These are phyloP conservation scores for Ianthella basta DNA, from an alignment of 37 sponge, comb jelly and placozoan species.

Conservation along the genomic window DNA sequence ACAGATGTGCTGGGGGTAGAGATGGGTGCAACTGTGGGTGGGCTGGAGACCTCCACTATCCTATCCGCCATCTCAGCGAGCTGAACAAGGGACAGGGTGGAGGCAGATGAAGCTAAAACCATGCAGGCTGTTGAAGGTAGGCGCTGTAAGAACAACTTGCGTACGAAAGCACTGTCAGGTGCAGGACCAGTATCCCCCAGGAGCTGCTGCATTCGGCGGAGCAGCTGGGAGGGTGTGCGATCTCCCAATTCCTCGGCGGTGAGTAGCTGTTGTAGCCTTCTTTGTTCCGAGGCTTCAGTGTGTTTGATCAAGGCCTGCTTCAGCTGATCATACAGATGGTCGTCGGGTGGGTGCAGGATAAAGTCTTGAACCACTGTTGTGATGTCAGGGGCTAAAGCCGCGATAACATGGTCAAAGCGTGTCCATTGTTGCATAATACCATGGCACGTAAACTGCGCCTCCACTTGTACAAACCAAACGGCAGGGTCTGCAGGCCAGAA, in stretches of 20 bases:
- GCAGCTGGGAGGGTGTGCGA: conserved; percentile 37
- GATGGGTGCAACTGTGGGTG: background rate
- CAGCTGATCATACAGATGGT: conserved; percentile 10
- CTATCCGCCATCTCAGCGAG: conserved; percentile 56
- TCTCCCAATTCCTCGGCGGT: conserved; percentile 39
- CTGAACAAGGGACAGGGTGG: conserved; percentile 20
- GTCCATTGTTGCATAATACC: too few relatives aligned
- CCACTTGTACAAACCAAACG: too few relatives aligned
- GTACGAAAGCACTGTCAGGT: conserved; percentile 1
- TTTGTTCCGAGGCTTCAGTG: conserved; percentile 37
- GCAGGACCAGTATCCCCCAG: background rate
- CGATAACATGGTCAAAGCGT: too few relatives aligned
- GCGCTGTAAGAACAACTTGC: conserved; percentile 41
- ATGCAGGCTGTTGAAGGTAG: conserved; percentile 49
- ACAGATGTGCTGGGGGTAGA: background rate
- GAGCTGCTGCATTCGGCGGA: conserved; percentile 43
- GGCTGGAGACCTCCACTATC: conserved; percentile 41
- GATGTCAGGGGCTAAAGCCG: conserved; percentile 40
- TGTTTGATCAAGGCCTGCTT: conserved; percentile 22
- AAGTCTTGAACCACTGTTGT: conserved; percentile 62
- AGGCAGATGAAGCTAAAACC: conserved; percentile 47
- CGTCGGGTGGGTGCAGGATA: conserved; percentile 35
- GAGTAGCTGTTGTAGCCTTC: conserved; percentile 28
- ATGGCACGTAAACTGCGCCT: too few relatives aligned
- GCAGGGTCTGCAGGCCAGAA: too few relatives aligned